phyloP scores from a whole-genome alignment of 1,140 invertebrate genomes.

The Drosophila leontia region DNA sequence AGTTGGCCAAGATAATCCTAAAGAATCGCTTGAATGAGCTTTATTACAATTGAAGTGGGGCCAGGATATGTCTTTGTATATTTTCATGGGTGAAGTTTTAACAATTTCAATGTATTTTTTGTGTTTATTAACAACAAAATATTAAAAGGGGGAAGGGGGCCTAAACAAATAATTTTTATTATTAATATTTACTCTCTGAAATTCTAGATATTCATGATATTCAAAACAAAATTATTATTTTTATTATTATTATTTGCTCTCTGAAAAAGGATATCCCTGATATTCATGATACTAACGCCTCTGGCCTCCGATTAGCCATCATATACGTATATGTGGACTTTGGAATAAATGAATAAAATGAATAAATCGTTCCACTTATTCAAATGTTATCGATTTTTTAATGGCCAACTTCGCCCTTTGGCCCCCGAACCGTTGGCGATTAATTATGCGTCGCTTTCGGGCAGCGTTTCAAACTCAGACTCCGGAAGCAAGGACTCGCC shows the following conservation, averaged over 20 bases:
- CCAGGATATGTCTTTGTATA: not conserved
- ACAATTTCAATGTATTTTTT: not conserved
- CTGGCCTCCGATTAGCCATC: not conserved
- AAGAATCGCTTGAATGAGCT: conserved; percentile 91
- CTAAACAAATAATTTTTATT: too few relatives aligned
- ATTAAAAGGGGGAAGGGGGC: not conserved
- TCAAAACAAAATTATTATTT: not conserved
- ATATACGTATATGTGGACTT: not conserved
- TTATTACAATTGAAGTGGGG: conserved; percentile 86
- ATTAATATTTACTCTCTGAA: too few relatives aligned
- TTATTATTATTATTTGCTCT: not conserved
- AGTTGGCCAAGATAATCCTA: conserved; percentile 92
- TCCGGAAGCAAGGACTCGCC: conserved; percentile 24
- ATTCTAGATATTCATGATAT: too few relatives aligned
- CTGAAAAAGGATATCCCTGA: not conserved
- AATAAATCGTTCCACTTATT: conserved; percentile 42
- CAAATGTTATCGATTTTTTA: conserved; percentile 48
- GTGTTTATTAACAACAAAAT: too few relatives aligned
- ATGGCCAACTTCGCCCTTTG: conserved; percentile 23
- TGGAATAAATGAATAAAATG: conserved; percentile 34
- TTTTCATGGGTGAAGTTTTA: not conserved
- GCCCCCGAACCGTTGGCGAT: conserved; percentile 14
- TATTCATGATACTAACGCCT: not conserved
- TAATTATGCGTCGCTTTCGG: conserved; percentile 35
- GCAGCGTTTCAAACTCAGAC: conserved; percentile 2